Evolutionary conservation across 2,113 vertebrate species (phyloP), one percentile per base, ranked within the genome.

Genomic region (Lipophrys pholis): DNA sequence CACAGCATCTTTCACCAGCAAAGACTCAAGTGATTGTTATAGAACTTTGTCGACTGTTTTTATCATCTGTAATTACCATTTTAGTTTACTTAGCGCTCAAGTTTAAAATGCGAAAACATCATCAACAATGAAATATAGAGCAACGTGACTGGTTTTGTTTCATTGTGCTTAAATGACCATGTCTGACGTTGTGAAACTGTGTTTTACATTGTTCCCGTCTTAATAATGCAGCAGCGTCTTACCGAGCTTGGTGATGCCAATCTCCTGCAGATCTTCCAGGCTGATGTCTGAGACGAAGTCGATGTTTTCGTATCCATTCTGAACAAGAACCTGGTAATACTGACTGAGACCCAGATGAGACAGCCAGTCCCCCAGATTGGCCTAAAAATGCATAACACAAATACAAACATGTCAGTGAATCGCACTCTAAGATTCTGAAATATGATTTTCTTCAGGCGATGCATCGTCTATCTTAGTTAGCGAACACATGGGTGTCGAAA

Each of bases 271-370:
- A 84, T 99, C 98, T 72, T 99, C 98, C 85, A 97, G 96, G 60
- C 96, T 99, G 90, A 99, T 97, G 86, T 99, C 98, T 0, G 97
- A 97, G 87, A 99, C 95, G 81, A 99, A 99, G 87, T 99, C 98
- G 0, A 98, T 96, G 91, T 97, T 99, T 91, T 99, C 97, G 0
- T 99, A 99, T 57, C 97, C 97, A 0, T 99, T 99, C 89, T 96
- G 96, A 75, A 99, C 96, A 85, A 99, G 92, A 61, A 97, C 94
- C 88, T 99, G 98, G 90, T 99, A 98, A 90, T 99, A 98, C 90
- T 99, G 98, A 77, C 95, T 96, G 21, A 99, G 94, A 58, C 97
- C 96, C 1, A 99, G 96, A 92, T 96, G 95, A 82, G 97, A 96
- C 49, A 99, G 92, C 97, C 97, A 99, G 74, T 99, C 93, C 0